Percentiles rank a stretch among this genome's conserved stretches.
Conservation (phyloP, 92 coral and sea anemone genomes). For the Palythoa caribaeorum region DNA sequence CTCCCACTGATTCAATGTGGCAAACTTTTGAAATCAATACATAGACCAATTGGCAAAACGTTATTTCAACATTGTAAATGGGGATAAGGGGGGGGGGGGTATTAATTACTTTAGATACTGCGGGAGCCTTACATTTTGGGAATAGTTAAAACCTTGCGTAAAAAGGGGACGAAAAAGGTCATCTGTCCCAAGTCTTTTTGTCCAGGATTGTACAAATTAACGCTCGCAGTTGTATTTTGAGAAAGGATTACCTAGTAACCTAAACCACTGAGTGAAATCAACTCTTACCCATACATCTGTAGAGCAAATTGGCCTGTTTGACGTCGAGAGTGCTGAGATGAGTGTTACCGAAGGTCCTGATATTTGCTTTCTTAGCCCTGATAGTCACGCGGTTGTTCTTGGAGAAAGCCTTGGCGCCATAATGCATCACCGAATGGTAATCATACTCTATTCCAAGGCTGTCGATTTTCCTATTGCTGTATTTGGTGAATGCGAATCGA, state of each 20-base stretch:
- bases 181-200: too few relatives aligned
- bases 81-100: too few relatives aligned
- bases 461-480: conserved; percentile 68
- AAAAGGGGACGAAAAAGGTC: too few relatives aligned
- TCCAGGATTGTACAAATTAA: not conserved
- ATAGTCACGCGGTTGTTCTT: conserved; percentile 76
- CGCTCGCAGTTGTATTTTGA: not conserved
- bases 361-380: conserved; percentile 61
- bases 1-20: too few relatives aligned
- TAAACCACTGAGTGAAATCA: not conserved
- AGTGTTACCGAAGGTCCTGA: conserved; percentile 80
- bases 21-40: too few relatives aligned
- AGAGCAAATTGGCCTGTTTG: conserved; percentile 83
- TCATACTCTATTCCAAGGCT: conserved; percentile 88
- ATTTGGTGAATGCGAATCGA: conserved; percentile 76
- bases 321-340: conserved; percentile 83
- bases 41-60: too few relatives aligned
- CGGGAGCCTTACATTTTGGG: too few relatives aligned
- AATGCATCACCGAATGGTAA: conserved; percentile 93
- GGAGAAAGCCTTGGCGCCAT: conserved; percentile 76
- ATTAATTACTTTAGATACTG: too few relatives aligned
- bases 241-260: not conserved
- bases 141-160: too few relatives aligned
- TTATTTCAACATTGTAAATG: too few relatives aligned
- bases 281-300: conserved; percentile 81